Evolutionary conservation across 2,888 invertebrate species (phyloP), one percentile per base, ranked within the genome.

Genomic region (Carterocephalus palaemon): DNA sequence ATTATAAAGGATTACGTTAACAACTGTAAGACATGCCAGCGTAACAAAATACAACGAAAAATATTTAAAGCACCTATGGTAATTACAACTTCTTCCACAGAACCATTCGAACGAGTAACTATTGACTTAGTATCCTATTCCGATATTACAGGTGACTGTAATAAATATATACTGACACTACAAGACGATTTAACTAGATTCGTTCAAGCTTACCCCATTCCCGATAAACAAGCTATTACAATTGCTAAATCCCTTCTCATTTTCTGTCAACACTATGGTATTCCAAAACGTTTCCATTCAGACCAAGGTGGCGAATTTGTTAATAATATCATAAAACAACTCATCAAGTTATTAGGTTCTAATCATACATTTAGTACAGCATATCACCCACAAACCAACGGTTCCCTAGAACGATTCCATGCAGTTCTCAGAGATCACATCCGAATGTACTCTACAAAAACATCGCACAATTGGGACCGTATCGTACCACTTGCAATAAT

Each of bases 61-160:
- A 56, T 36, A 0, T 65, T 47, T 31, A 39, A 64, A 54, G 65
- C 67, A 3, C 63, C 64, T 20, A 66, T 65, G 65, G 54, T 64
- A 0, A 60, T 67, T n/a, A 67, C 66, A 0, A 59, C 64, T 0
- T 50, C 48, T 17, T 62, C 60, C 1, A 58, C 59, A 3, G 62
- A 64, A 55, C 61, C 64, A 2, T 64, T 66, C 17, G 61, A 64
- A 54, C 46, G 60, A 12, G 57, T 67, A 3, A 54, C 63, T 4
- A 64, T 66, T 1, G 65, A 67, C 32, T 19, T 66, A 34, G 65
- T 67, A 1, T 64, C 64, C 0, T 67, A 65, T 31, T 66, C 64
- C 2, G 67, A 68, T 3, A 43, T 60, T 1, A 63, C 51, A 2
- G 46, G 55, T 2, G 53, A 59, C 9, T 41, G 41, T 10, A 65